A percentile compares a stretch with the other conserved stretches of the same genome.
Conservation (phyloP, 2,888 invertebrate genomes). For the Standfussiana lucernea region DNA sequence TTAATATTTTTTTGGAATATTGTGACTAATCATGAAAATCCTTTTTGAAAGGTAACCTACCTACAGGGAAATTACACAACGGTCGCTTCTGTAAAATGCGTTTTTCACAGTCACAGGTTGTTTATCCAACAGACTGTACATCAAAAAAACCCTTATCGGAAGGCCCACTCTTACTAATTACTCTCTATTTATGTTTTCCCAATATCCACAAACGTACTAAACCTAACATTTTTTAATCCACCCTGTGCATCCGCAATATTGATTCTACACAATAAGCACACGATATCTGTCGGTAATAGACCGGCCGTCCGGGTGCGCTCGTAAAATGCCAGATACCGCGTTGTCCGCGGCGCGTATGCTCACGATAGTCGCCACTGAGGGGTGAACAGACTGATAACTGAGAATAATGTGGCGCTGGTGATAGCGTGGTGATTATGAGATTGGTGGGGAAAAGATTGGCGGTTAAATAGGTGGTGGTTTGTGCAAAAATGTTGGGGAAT, state of each 20-base stretch:
- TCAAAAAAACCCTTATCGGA: background rate
- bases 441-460: conserved; percentile 43
- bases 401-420: conserved; percentile 56
- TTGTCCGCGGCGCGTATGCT: conserved; percentile 73
- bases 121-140: background rate
- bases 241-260: conserved; percentile 51
- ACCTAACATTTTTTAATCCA: conserved; percentile 39
- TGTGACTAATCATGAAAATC: background rate
- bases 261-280: conserved; percentile 64
- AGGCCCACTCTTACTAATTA: too few species aligned
- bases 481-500: conserved; percentile 1
- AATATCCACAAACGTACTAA: conserved; percentile 1
- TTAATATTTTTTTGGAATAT: background rate
- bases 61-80: background rate
- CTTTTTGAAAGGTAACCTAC: background rate
- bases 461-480: conserved; percentile 27
- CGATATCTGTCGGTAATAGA: conserved; percentile 74
- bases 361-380: conserved; percentile 70
- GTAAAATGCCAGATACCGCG: conserved; percentile 80
- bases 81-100: background rate
- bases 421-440: conserved; percentile 60
- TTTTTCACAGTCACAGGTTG: background rate
- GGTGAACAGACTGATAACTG: conserved; percentile 66
- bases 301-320: conserved; percentile 71
- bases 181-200: background rate